Evolutionary conservation across 2,888 invertebrate species (phyloP).

Genomic region (Ophioninae sp.): DNA sequence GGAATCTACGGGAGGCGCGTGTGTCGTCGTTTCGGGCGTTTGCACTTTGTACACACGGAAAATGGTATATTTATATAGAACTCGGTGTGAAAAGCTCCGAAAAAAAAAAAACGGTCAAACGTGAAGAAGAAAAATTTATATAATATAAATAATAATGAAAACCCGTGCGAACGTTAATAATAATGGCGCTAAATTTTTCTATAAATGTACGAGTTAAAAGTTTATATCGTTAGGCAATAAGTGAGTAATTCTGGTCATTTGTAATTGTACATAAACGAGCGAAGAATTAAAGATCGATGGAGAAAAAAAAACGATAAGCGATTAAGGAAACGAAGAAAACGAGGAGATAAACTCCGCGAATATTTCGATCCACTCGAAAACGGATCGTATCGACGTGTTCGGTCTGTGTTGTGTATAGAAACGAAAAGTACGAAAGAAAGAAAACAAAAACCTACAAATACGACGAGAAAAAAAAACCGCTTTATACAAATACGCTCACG

Average conservation of each 20-base stretch:
- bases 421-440: conserved; percentile 26
- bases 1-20: neutral
- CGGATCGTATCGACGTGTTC: neutral
- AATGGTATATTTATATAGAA: conserved; percentile 78
- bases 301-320: conserved; percentile 45
- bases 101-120: neutral
- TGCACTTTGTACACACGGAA: conserved; percentile 50
- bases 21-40: neutral
- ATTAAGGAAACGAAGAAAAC: conserved; percentile 12
- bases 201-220: conserved; percentile 69
- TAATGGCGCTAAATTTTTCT: conserved; percentile 74
- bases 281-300: conserved; percentile 24
- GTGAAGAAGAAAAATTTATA: conserved; percentile 68
- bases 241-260: conserved; percentile 79
- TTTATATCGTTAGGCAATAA: conserved; percentile 74
- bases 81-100: conserved; percentile 76
- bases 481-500: conserved; percentile 44
- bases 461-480: neutral
- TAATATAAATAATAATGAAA: conserved; percentile 73
- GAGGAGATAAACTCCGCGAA: neutral
- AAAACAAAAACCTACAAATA: conserved; percentile 11
- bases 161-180: conserved; percentile 64
- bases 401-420: conserved; percentile 47
- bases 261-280: conserved; percentile 67
- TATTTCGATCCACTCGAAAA: neutral